Evolutionary conservation across 2,113 vertebrate species (phyloP), one percentile per base, ranked within the genome.

Genomic region (Solea solea): DNA sequence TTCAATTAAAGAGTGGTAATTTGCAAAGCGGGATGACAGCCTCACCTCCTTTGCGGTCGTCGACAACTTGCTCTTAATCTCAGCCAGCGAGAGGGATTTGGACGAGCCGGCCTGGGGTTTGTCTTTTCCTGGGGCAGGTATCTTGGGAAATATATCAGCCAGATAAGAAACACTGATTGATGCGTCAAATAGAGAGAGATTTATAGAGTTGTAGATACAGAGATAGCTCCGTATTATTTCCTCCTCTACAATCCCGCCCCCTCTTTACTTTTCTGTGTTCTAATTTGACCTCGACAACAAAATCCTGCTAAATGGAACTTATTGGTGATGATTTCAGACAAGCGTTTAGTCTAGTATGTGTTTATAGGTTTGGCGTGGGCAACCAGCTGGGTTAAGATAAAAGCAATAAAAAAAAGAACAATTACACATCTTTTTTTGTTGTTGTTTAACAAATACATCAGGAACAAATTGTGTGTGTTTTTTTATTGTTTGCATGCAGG

Each of bases 61-160:
- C 25, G 88, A 84, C 74, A 94, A 87, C 81, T 91, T 93, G 90
- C 7, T 90, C 88, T 91, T 94, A 72, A 94, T 78, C 65, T 94
- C 93, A 5, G 72, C 55, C 71, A 94, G 57, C 44, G 80, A 82
- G 39, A 65, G 85, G 51, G 88, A 58, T 69, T 93, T 93, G 9
- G 91, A 91, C 6, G 88, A 72, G 16, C 90, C 86, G 25, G 91
- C 81, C 70, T 86, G 86, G 53, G 83, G 51, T 86, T 91, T 91
- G 79, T 90, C 91, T 92, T 91, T 93, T 54, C 75, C 89, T 14
- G 75, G 85, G 62, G 67, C 66, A 68, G 78, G 79, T 78, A 51
- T 83, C 94, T 94, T 10, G 40, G 75, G 76, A 77, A 42, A 82
- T 28, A 80, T 1, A 83, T 76, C 39, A 81, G 9, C 12, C 14